Conservation (phyloP, 2,888 invertebrate species). For the Aethes cnicana region DNA sequence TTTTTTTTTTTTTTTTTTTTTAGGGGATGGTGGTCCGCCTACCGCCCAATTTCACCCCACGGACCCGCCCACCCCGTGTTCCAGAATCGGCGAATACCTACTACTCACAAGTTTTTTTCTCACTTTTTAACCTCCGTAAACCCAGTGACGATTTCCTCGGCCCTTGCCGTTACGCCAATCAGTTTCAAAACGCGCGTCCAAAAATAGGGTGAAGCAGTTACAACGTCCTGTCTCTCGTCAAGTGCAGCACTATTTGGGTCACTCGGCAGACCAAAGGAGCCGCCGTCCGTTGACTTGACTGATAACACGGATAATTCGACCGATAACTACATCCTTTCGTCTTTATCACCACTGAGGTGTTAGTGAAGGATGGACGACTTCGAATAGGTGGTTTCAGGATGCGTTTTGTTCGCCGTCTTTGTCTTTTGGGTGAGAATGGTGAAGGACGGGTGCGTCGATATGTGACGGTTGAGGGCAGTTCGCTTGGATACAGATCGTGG, state of each 20-base stretch:
- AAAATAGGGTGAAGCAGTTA: constrained; percentile 48
- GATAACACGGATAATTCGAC: constrained; percentile 1
- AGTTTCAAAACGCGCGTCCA: constrained; percentile 30
- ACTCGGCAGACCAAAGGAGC: constrained; percentile 57
- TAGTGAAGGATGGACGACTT: constrained; percentile 10
- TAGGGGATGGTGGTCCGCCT: too few relatives aligned
- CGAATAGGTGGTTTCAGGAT: not conserved
- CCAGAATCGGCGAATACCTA: too few relatives aligned
- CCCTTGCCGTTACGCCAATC: constrained; percentile 12
- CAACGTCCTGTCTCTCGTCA: constrained; percentile 49
- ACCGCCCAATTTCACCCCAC: too few relatives aligned
- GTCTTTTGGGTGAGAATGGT: not conserved
- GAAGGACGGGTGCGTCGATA: constrained; percentile 11
- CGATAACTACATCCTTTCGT: not conserved
- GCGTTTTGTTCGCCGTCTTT: constrained; percentile 10
- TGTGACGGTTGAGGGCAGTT: constrained; percentile 34
- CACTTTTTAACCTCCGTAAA: too few relatives aligned
- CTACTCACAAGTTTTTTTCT: too few relatives aligned
- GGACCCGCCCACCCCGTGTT: too few relatives aligned
- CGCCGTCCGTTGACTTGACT: constrained; percentile 55
- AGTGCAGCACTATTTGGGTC: constrained; percentile 60
- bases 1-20: not conserved
- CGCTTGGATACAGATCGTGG: constrained; percentile 47
- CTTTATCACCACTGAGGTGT: not conserved
- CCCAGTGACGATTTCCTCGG: too few relatives aligned